These are phyloP conservation scores for Takifugu flavidus DNA, from an alignment of 2,113 vertebrate species.

Conservation along the genomic window DNA sequence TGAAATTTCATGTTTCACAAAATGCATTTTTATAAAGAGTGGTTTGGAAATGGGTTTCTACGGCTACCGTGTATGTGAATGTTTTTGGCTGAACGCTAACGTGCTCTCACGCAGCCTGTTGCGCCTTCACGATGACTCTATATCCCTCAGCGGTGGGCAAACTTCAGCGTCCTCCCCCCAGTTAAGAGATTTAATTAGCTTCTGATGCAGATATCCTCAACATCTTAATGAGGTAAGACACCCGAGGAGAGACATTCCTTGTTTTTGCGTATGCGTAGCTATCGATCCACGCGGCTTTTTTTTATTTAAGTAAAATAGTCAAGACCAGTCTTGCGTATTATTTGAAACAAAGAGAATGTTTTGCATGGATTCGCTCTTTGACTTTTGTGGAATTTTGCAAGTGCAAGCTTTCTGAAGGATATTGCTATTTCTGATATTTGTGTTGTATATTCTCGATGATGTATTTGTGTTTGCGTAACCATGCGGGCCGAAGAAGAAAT, in stretches of 20 bases:
- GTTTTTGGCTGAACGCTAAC: no score
- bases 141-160: no score
- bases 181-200: no score
- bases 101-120: no score
- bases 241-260: no score
- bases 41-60: neutral
- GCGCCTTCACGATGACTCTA: no score
- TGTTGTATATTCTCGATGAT: constrained; percentile 59
- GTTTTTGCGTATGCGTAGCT: no score
- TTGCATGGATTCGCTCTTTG: neutral
- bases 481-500: constrained; percentile 27
- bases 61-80: neutral
- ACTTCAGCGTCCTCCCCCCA: no score
- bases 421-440: constrained; percentile 54
- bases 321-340: neutral
- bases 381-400: constrained; percentile 8
- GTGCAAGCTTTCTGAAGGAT: constrained; percentile 43
- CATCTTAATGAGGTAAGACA: no score
- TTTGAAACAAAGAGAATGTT: neutral
- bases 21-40: neutral
- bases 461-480: constrained; percentile 65
- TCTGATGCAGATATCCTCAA: no score
- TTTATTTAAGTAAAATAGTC: neutral
- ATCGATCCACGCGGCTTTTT: no score
- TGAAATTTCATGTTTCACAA: neutral